Evolutionary conservation across 2,888 invertebrate species (phyloP), one percentile per base, ranked within the genome.

Genomic region (Anarsia innoxiella): DNA sequence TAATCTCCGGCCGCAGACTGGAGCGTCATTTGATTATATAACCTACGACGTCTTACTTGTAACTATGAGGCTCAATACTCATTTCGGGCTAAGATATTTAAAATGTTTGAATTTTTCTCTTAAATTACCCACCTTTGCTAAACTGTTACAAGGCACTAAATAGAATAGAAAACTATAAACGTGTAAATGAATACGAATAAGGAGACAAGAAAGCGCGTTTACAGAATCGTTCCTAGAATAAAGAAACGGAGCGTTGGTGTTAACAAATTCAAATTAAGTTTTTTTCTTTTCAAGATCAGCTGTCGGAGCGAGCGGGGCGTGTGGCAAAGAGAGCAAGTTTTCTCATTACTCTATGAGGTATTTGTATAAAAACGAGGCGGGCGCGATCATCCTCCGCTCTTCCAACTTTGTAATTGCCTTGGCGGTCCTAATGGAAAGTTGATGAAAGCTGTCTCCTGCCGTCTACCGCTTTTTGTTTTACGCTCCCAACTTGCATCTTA

Each of bases 321-420:
- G 59, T 53, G 62, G 61, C 53, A 59, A 59, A 57, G 62, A 46
- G 53, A 69, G 60, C 66, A 82, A 82, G 79, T 82, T 83, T 82
- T 79, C 71, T 74, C 78, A 82, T 83, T 82, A 82, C 70, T 69
- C 56, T 51, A 58, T 61, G 59, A 53, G 72, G 74, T 79, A 78
- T 80, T 79, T 82, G 75, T 79, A 68, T 76, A 79, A 79, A 75
- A 77, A 77, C 59, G 70, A 56, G 61, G 23, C 31, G 58, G 55
- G 49, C 51, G 51, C 59, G 67, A 73, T 73, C 69, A 65, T 63
- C 60, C 64, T 42, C n/a, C 42, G 59, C 60, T 53, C 58, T 59
- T 56, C 51, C 73, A 78, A 79, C 75, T 80, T 80, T 75, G 63
- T 84, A 83, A 84, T 83, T 82, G 78, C 68, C 73, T 82, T 72